phyloP scores from a whole-genome alignment of 2,797 vertebrate genomes.

The Hydrolagus colliei region DNA sequence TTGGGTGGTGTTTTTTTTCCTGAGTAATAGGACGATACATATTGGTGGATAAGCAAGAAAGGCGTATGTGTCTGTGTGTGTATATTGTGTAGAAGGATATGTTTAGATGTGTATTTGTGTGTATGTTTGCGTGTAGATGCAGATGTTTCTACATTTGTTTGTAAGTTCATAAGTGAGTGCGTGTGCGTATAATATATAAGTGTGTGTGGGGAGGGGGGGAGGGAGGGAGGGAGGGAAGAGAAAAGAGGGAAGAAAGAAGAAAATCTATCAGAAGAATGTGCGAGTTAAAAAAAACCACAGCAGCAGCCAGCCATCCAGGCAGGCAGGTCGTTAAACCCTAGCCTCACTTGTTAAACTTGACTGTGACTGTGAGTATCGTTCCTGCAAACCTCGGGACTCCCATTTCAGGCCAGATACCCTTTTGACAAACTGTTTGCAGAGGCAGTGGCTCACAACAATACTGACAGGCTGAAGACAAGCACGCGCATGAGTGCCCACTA shows the following conservation, averaged over 20 bases:
- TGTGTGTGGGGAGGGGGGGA: too few species aligned
- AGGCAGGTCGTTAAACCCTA: slow-evolving; percentile 44
- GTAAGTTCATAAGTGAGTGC: too few species aligned
- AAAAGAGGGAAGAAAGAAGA: not conserved
- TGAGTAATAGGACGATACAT: too few species aligned
- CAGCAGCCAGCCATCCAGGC: slow-evolving; percentile 35
- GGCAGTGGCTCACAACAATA: slow-evolving; percentile 58
- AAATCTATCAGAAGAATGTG: not conserved
- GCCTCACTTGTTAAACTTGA: slow-evolving; percentile 50
- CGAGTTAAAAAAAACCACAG: not conserved
- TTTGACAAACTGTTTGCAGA: slow-evolving; percentile 59
- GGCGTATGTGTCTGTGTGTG: too few species aligned
- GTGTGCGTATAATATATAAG: too few species aligned
- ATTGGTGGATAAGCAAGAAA: too few species aligned
- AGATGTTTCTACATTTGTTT: too few species aligned
- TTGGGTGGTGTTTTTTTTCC: too few species aligned
- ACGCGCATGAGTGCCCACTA: slow-evolving; percentile 80
- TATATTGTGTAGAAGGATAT: too few species aligned
- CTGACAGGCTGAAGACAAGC: slow-evolving; percentile 57
- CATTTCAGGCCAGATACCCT: slow-evolving; percentile 45
- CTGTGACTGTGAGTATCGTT: slow-evolving; percentile 1
- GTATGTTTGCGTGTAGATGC: too few species aligned
- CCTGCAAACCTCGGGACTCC: not conserved
- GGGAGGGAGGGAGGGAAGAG: too few species aligned
- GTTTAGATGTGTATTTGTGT: too few species aligned